Conservation (phyloP, 2,797 vertebrate genomes). For the Alectoris magna region DNA sequence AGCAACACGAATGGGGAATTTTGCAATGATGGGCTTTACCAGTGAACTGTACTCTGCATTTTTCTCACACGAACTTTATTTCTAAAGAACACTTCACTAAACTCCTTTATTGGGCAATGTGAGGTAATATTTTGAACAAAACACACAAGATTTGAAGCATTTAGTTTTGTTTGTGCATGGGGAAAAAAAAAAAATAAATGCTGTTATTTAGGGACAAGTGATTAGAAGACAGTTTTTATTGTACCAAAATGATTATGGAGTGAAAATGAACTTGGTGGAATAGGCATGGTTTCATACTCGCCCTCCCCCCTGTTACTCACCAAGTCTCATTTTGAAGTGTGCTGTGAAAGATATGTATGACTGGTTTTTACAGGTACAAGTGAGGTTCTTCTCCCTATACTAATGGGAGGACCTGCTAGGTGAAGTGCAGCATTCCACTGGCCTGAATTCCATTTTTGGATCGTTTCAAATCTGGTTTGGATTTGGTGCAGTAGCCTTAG, state of each 20-base stretch:
- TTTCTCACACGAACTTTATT: not conserved
- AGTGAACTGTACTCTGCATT: not conserved
- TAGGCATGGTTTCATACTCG: not conserved
- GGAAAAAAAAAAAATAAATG: not conserved
- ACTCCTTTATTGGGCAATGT: not conserved
- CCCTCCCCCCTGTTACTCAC: accelerated
- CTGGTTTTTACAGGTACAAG: not conserved
- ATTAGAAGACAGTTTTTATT: not conserved
- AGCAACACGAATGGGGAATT: not conserved
- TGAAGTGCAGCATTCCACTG: not conserved
- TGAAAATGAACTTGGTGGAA: not conserved
- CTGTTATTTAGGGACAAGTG: not conserved
- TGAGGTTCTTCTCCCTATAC: not conserved
- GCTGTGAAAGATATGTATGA: accelerated
- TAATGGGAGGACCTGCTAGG: not conserved
- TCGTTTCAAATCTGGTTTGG: not conserved
- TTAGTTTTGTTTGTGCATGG: not conserved
- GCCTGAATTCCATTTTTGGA: not conserved
- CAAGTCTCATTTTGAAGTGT: not conserved
- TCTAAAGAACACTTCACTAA: not conserved
- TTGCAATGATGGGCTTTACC: not conserved
- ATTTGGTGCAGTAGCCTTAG: not conserved
- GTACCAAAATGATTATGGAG: not conserved
- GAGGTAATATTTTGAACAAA: not conserved
- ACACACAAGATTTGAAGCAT: not conserved